Conservation (phyloP, 37 sponge, comb jelly and placozoan species). For the Theonella swinhoei region DNA sequence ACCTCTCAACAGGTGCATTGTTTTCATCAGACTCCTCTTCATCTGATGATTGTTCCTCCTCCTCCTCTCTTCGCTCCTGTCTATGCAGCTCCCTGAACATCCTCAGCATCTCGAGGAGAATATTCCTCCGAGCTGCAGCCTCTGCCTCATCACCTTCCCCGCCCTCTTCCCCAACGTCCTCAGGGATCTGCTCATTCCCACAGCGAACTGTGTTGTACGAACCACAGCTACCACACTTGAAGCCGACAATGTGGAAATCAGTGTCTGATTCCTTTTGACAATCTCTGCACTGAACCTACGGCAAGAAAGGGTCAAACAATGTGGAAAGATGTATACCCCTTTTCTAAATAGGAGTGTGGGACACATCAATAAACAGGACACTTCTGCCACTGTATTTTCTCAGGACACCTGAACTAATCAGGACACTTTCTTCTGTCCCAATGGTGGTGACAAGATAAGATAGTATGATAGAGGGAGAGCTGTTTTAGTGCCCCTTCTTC, state of each 20-base stretch:
- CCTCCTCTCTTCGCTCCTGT: not conserved
- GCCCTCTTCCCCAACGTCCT: slow-evolving; percentile 16
- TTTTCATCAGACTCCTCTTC: not conserved
- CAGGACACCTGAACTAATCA: too few relatives aligned
- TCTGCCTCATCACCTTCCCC: not conserved
- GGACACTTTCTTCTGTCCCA: too few relatives aligned
- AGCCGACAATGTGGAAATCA: slow-evolving; percentile 68
- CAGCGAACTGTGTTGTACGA: slow-evolving; percentile 82
- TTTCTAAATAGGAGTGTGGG: not conserved
- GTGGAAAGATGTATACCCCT: too few relatives aligned
- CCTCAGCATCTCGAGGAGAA: not conserved
- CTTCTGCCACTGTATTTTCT: too few relatives aligned
- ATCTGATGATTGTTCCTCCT: not conserved
- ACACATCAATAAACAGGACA: too few relatives aligned
- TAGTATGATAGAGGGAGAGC: too few relatives aligned
- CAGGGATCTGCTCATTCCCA: slow-evolving; percentile 62
- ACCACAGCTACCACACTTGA: slow-evolving; percentile 69
- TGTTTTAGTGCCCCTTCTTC: too few relatives aligned
- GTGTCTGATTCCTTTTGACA: slow-evolving; percentile 44
- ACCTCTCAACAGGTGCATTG: too few relatives aligned
- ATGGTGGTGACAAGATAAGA: too few relatives aligned
- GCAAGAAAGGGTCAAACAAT: not conserved
- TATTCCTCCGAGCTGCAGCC: slow-evolving; percentile 3
- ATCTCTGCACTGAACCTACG: slow-evolving; percentile 68
- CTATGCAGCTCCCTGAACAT: slow-evolving; percentile 12